Evolutionary conservation across 2,888 invertebrate genomes (phyloP).

Genomic region (Drosophila falleni): DNA sequence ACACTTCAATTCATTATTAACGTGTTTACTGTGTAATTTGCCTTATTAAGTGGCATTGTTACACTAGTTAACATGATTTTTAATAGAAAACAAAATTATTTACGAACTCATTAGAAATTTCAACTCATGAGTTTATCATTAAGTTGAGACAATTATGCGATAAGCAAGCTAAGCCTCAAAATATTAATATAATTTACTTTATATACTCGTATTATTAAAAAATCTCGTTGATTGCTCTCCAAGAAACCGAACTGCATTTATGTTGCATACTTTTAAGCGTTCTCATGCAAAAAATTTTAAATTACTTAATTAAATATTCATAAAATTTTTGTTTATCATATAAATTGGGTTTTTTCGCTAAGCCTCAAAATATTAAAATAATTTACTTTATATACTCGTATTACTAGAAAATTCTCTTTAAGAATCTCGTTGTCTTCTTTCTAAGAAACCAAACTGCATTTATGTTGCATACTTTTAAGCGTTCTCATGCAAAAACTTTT

Average conservation of each 20-base stretch:
- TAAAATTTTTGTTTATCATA: background rate
- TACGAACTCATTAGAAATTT: background rate
- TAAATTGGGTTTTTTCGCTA: background rate
- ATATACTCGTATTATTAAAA: background rate
- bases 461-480: slow-evolving; percentile 1
- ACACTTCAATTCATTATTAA: slow-evolving; percentile 21
- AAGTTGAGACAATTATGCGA: background rate
- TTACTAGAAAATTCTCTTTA: background rate
- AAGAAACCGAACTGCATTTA: background rate
- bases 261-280: slow-evolving; percentile 3
- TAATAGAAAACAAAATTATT: background rate
- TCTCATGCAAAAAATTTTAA: background rate
- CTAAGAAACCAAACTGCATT: background rate
- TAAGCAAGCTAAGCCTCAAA: no score
- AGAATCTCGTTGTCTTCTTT: background rate
- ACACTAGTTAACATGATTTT: background rate
- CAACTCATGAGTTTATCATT: no score
- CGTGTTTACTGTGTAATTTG: background rate
- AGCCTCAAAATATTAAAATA: background rate
- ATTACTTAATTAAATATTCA: slow-evolving; percentile 6
- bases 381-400: background rate
- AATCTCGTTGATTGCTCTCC: background rate
- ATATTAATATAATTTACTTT: background rate
- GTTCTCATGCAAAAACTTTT: background rate
- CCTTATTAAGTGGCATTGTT: background rate